Percentiles rank a stretch among this genome's conserved stretches.
These are phyloP conservation scores for Drosophila trichaetosa DNA, from an alignment of 2,888 invertebrate genomes.

Conservation along the genomic window DNA sequence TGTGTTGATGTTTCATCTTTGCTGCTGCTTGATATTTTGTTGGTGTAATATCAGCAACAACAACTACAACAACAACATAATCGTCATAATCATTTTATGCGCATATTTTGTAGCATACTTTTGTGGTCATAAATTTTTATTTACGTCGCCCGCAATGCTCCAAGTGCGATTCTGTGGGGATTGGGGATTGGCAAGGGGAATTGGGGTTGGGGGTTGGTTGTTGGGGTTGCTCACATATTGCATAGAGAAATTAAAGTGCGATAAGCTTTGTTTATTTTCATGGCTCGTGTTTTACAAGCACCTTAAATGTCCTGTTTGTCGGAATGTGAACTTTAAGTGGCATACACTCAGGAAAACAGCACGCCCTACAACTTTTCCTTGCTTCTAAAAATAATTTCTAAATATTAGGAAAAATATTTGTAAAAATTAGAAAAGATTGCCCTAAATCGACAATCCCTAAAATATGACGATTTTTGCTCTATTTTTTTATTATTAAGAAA, in stretches of 20 bases:
- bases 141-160: constrained; percentile 59
- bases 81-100: constrained; percentile 81
- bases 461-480: not conserved
- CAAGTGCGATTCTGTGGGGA: constrained; percentile 37
- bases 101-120: constrained; percentile 74
- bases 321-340: not conserved
- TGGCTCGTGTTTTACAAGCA: constrained; percentile 57
- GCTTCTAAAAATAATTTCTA: not conserved
- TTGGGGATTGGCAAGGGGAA: not conserved
- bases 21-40: constrained; percentile 35
- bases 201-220: not conserved
- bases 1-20: constrained; percentile 48
- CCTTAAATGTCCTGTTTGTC: constrained; percentile 30
- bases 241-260: constrained; percentile 73
- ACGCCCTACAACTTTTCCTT: not conserved
- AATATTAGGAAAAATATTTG: not conserved
- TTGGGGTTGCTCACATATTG: constrained; percentile 2
- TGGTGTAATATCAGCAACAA: constrained; percentile 40
- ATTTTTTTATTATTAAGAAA: not conserved
- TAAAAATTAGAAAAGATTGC: not conserved
- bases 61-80: constrained; percentile 55
- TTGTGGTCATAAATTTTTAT: constrained; percentile 77
- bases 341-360: not conserved
- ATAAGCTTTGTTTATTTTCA: constrained; percentile 70
- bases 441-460: not conserved